Evolutionary conservation across 2,797 vertebrate genomes (phyloP), one percentile per base, ranked within the genome.

Genomic region (Hydrolagus colliei): DNA sequence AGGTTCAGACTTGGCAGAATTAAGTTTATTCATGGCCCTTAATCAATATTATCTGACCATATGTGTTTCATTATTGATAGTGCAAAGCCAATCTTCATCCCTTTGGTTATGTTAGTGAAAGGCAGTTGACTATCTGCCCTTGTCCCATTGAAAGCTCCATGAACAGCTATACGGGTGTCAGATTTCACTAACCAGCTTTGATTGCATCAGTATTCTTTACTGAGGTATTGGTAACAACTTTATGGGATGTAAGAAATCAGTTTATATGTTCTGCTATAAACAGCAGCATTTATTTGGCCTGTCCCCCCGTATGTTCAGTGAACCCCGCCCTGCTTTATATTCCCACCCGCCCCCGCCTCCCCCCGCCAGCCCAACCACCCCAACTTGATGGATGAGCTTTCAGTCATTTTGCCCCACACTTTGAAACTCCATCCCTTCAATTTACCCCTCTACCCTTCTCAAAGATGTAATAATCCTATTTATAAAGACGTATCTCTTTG

Each of bases 31-130:
- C 79, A 84, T 84, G 79, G 79, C 79, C 71, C 79, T 84, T 84
- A 84, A 84, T 84, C 79, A 84, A 84, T 84, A 84, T 84, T 84
- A 84, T 84, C 79, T 84, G 79, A 84, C 79, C 79, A 84, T 84
- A 84, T 84, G 79, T 84, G 79, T 84, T 84, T 84, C 79, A 84
- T 84, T 84, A 84, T 84, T 84, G 79, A 84, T 84, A 84, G 65
- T 71, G 71, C 79, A 84, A 84, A 84, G 79, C 79, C 79, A 84
- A 68, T 52, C 71, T 71, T 84, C 27, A 32, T 84, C 79, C 79
- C 79, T 84, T 84, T 84, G 79, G 79, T 84, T 84, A 84, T 41
- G 79, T 84, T 84, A 84, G 79, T 84, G 79, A 84, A 84, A 84
- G 71, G 65, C 79, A 84, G 79, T 84, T 84, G 79, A 84, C 79